Conservation (phyloP, 1,140 invertebrate genomes). For the Heliconius congener region DNA sequence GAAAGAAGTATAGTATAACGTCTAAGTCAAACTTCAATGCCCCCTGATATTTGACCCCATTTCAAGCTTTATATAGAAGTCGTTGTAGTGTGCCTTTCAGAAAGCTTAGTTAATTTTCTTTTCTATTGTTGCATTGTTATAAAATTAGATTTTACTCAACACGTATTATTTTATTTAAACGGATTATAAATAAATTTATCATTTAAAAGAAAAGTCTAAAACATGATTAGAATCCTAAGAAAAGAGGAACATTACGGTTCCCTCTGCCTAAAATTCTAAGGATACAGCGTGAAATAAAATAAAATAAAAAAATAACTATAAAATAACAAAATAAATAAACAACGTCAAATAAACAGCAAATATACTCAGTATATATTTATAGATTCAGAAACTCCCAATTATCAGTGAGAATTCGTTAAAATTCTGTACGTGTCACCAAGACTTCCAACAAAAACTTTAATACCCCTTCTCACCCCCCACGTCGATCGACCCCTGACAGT, state of each 20-base stretch:
- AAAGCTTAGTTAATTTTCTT: background rate
- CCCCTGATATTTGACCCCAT: background rate
- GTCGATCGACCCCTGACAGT: constrained; percentile 43
- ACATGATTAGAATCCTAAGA: too few relatives aligned
- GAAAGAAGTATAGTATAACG: background rate
- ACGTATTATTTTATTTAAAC: background rate
- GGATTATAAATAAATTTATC: too few relatives aligned
- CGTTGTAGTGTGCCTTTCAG: background rate
- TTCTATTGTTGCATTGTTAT: background rate
- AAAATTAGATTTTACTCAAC: background rate
- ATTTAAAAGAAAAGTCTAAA: too few relatives aligned
- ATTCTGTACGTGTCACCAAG: constrained; percentile 28
- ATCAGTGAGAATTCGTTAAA: background rate
- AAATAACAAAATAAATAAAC: background rate
- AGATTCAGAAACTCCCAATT: background rate
- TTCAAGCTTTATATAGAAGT: constrained; percentile 1
- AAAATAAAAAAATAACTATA: background rate
- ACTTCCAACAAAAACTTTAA: constrained; percentile 24
- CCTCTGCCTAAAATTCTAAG: too few relatives aligned
- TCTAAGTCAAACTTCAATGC: background rate
- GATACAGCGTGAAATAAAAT: too few relatives aligned
- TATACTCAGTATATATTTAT: background rate
- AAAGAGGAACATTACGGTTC: too few relatives aligned
- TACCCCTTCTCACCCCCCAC: constrained; percentile 23
- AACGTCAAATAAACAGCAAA: background rate